Evolutionary conservation across 2,113 vertebrate genomes (phyloP), one percentile per base, ranked within the genome.

Genomic region (Motacilla alba): DNA sequence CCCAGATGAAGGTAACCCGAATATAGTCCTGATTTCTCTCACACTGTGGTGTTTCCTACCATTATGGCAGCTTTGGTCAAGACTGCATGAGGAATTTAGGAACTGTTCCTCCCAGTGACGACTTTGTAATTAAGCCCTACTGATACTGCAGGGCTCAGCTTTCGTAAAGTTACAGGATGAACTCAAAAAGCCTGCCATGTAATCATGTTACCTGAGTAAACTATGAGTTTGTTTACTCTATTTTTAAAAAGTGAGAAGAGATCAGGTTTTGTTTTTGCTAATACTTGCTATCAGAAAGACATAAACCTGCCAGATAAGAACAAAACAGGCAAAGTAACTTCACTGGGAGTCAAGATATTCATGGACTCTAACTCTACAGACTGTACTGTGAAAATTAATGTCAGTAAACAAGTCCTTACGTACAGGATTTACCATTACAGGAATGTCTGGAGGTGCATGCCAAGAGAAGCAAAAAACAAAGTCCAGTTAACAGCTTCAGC

Each of bases 221-320:
- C 69, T 68, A 87, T 55, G 74, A 70, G 50, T 66, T 74, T 83
- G 74, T 95, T 87, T 73, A 60, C 68, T 84, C 83, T 85, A 83
- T 64, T 64, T 89, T 94, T 95, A 95, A 94, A 80, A 94, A 74
- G 68, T 20, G 87, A 85, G 72, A 72, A 41, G 88, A 96, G 92
- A 95, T 91, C 59, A 92, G 39, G 56, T 79, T 92, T 76, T 91
- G 70, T 16, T 91, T 91, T 90, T 89, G 72, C 74, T 84, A 64
- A 78, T 35, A 92, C 75, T 70, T 76, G 68, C 80, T 89, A 94
- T 70, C 58, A 78, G 83, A 89, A 94, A 92, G 66, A 67, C 44
- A 46, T 26, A 77, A 94, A 80, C 35, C 39, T 16, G 14, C 41
- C 79, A 89, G 53, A 10, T 17, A 83, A 68, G 37, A 77, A 56